Evolutionary conservation across 2,797 vertebrate genomes (phyloP).

Genomic region (Rhinella marina): DNA sequence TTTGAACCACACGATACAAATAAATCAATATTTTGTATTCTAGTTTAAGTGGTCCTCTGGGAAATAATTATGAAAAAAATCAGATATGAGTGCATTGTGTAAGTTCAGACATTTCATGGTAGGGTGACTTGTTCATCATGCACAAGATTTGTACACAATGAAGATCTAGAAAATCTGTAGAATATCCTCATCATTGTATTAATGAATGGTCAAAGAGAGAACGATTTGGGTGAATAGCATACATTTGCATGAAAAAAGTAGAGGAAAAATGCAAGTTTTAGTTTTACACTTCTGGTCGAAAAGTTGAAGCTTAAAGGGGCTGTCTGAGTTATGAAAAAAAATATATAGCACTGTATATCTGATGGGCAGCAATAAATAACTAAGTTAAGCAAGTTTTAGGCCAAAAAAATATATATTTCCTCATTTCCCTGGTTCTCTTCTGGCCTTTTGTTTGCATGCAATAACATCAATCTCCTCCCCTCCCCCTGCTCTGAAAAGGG

Average conservation of each 20-base stretch:
- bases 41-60: conserved; percentile 58
- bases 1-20: conserved; percentile 60
- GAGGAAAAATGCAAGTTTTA: too few relatives aligned
- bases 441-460: too few relatives aligned
- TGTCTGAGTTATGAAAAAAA: too few relatives aligned
- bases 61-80: conserved; percentile 61
- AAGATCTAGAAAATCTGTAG: conserved; percentile 38
- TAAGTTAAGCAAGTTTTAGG: too few relatives aligned
- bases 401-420: too few relatives aligned
- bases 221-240: neutral
- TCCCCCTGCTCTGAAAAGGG: too few relatives aligned
- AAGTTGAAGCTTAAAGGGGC: too few relatives aligned
- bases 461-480: too few relatives aligned
- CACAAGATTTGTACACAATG: conserved; percentile 46
- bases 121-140: conserved; percentile 54
- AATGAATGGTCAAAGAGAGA: neutral
- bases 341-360: too few relatives aligned
- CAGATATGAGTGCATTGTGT: conserved; percentile 53
- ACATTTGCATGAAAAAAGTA: neutral
- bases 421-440: too few relatives aligned
- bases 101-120: conserved; percentile 35
- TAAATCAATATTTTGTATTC: conserved; percentile 61
- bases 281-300: too few relatives aligned
- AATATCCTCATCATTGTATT: conserved; percentile 24
- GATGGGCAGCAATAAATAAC: too few relatives aligned